Percentiles rank a stretch among this genome's conserved stretches.
phyloP scores from a whole-genome alignment of 2,888 invertebrate genomes.

The Tipula helvola region DNA sequence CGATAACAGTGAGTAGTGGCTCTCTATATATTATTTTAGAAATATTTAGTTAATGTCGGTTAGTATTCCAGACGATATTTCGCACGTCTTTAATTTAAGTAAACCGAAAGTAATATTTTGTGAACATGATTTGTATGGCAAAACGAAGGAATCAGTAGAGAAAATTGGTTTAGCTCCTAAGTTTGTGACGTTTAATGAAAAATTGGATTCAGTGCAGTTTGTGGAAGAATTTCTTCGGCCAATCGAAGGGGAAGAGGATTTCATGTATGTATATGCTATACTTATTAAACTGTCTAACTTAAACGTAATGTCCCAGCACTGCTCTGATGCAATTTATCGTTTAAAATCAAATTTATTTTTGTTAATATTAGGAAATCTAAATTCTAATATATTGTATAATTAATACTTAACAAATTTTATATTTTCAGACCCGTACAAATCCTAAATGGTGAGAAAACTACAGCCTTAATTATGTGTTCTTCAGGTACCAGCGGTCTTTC shows the following conservation, averaged over 20 bases:
- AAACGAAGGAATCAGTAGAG: neutral
- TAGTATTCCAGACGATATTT: neutral
- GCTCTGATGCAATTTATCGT: too few relatives aligned
- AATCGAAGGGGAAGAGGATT: constrained; percentile 8
- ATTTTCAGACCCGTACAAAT: neutral
- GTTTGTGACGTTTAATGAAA: constrained; percentile 4
- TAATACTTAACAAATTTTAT: too few relatives aligned
- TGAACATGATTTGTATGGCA: neutral
- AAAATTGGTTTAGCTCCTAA: neutral
- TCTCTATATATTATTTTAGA: constrained; percentile 15
- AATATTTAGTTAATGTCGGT: neutral
- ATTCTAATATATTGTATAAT: too few relatives aligned
- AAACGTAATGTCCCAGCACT: too few relatives aligned
- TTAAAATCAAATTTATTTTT: too few relatives aligned
- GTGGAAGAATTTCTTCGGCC: neutral
- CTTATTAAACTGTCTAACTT: too few relatives aligned
- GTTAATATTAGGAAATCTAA: too few relatives aligned
- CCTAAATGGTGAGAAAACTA: neutral
- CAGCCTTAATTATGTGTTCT: constrained; percentile 9
- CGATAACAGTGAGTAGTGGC: constrained; percentile 18
- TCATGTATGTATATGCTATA: neutral
- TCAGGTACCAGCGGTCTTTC: constrained; percentile 7
- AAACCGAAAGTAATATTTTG: neutral
- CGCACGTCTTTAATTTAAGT: neutral
- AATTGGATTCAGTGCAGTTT: neutral